These are phyloP conservation scores for Epizoanthus scotinus DNA, from an alignment of 92 coral and sea anemone species.

Conservation along the genomic window DNA sequence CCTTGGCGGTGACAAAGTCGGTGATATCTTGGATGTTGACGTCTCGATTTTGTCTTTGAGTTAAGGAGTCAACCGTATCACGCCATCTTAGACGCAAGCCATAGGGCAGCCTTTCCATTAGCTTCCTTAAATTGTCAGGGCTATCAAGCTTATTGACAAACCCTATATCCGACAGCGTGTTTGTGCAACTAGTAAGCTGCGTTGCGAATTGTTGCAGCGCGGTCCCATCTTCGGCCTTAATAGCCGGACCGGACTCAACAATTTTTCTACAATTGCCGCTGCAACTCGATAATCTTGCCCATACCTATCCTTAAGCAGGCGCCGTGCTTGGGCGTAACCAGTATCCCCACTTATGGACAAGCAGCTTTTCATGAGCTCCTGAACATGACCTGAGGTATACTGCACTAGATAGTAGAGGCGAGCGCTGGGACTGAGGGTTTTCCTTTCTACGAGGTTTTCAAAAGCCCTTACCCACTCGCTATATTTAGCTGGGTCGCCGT, in stretches of 20 bases:
- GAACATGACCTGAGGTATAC: too few relatives aligned
- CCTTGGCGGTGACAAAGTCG: constrained; percentile 28
- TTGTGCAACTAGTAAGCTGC: constrained; percentile 53
- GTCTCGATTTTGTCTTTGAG: constrained; percentile 6
- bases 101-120: constrained; percentile 52
- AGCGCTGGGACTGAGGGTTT: too few relatives aligned
- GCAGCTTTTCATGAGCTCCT: too few relatives aligned
- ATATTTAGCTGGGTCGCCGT: constrained; percentile 40
- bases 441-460: too few relatives aligned
- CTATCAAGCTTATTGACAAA: constrained; percentile 53
- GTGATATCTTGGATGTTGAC: constrained; percentile 18
- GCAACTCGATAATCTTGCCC: constrained; percentile 53
- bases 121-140: constrained; percentile 49
- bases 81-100: constrained; percentile 45
- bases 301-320: constrained; percentile 52
- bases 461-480: constrained; percentile 44
- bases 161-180: constrained; percentile 59
- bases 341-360: constrained; percentile 37
- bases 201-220: constrained; percentile 51
- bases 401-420: too few relatives aligned
- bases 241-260: constrained; percentile 44
- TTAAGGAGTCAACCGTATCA: not conserved
- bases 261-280: constrained; percentile 44
- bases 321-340: constrained; percentile 51
- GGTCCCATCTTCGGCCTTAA: constrained; percentile 45